Conservation (phyloP, 2,888 invertebrate genomes). For the Ophioninae sp. region DNA sequence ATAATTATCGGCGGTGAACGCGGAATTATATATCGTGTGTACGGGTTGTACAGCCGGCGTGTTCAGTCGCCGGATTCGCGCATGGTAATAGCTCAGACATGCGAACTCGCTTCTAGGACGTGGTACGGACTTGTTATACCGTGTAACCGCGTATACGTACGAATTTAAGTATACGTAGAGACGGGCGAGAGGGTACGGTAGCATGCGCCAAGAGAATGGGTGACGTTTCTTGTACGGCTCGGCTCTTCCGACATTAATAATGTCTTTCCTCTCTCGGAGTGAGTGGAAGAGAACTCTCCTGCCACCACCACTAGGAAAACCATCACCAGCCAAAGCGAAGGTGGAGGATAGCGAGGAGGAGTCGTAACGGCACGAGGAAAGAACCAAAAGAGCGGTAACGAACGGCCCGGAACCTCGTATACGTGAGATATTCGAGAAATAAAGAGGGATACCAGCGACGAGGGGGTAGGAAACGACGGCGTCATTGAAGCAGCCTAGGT, state of each 20-base stretch:
- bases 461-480: conserved; percentile 27
- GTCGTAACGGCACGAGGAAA: conserved; percentile 57
- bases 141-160: conserved; percentile 17
- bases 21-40: conserved; percentile 79
- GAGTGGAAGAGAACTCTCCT: background rate
- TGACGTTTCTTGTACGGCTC: conserved; percentile 66
- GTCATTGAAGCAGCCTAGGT: conserved; percentile 23
- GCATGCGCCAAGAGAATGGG: conserved; percentile 53
- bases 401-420: conserved; percentile 4
- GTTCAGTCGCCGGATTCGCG: conserved; percentile 58
- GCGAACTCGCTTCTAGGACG: conserved; percentile 63
- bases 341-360: conserved; percentile 55
- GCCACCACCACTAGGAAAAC: conserved; percentile 36
- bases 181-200: background rate
- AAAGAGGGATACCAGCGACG: conserved; percentile 26
- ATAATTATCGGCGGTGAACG: conserved; percentile 80
- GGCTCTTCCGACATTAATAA: conserved; percentile 76
- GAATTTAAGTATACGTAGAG: background rate
- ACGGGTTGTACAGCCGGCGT: conserved; percentile 43
- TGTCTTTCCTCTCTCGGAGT: conserved; percentile 69
- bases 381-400: conserved; percentile 57
- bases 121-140: conserved; percentile 13
- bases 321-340: conserved; percentile 40
- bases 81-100: conserved; percentile 66
- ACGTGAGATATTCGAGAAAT: conserved; percentile 22